Evolutionary conservation across 2,797 vertebrate genomes (phyloP), one percentile per base, ranked within the genome.

Genomic region (Typhlichthys eigenmanni): DNA sequence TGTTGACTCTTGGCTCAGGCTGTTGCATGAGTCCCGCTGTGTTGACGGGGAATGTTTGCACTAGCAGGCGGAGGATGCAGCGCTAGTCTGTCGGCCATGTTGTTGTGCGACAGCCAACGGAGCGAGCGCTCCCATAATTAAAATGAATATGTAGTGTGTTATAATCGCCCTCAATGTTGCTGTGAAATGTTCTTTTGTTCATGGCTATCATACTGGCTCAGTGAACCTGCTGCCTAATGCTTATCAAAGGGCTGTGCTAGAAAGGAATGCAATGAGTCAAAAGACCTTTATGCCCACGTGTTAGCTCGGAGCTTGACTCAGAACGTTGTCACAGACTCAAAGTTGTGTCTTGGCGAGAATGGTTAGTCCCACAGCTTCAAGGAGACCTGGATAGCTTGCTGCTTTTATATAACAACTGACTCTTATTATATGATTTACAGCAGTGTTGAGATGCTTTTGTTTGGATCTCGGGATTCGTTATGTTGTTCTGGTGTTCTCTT

Each of bases 11-110:
- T 38, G 38, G 6, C 6, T 13, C 24, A 16, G 8, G 13, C 2
- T 48, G 14, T 59, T 51, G 57, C 19, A 45, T 8, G 50, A 50
- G 3, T 51, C 11, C 4, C 45, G 13, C 43, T 50, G 13, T 24
- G 60, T 58, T n/a, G 16, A 11, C 17, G 43, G 60, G 51, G 16
- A 64, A 46, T 56, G 62, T 72, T 69, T 55, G 59, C 47, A 16
- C 24, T 24, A 24, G 24, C 34, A 61, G 64, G 19, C 7, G 34
- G 34, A n/a, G 13, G 43, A 45, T 3, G 5, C n/a, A 50, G 13
- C 19, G 24, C 24, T 24, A 54, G 7, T 16, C 13, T 32, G 51
- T 55, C 51, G 52, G 3, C 55, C 45, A 11, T 2, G 34, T 2
- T 43, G 2, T 24, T 17, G 16, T 47, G 6, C 8, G 13, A 54